Evolutionary conservation across 2,888 invertebrate genomes (phyloP), one percentile per base, ranked within the genome.

Genomic region (Mythimna lalbum): DNA sequence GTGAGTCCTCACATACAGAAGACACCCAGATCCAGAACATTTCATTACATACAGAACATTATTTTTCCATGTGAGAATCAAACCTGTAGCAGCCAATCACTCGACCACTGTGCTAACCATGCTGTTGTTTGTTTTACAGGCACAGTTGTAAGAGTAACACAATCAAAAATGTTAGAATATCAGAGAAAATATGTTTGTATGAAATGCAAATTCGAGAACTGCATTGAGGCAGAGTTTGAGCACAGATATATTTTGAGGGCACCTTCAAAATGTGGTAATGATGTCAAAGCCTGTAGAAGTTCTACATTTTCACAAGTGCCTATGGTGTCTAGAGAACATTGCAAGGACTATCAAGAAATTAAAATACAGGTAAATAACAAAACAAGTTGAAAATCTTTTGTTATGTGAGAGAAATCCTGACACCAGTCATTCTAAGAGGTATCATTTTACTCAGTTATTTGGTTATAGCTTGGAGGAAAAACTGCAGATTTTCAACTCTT

Each of bases 341-440:
- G 97, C 89, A 97, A 97, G 85, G 98, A 98, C 95, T 98, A 98
- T 92, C 98, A 98, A 92, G 98, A 98, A 95, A 97, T 98, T 19
- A 98, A 98, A 94, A 96, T 99, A 87, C 98, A 98, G 94, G 97
- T 55, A 49, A 2, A 17, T 43, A 6, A 43, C 17, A 43, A 39
- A 43, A 43, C 43, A 43, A 43, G 17, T 43, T 19, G 19, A 6
- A 4, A 43, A 19, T 43, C 17, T 43, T 43, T 17, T 43, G 14
- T 17, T 9, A 14, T 43, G 39, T 43, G 14, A 39, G 39, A 39
- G 39, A 39, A 39, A 12, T 12, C 5, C 36, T 36, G 12, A 12
- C 2, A 12, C 14, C 17, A 17, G 43, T 43, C 43, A 17, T 0
- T 4, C 43, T 17, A 43, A 43, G 14, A 17, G 43, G 43, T 43